Evolutionary conservation across 1,140 invertebrate genomes (phyloP).

Genomic region (Drusus annulatus): DNA sequence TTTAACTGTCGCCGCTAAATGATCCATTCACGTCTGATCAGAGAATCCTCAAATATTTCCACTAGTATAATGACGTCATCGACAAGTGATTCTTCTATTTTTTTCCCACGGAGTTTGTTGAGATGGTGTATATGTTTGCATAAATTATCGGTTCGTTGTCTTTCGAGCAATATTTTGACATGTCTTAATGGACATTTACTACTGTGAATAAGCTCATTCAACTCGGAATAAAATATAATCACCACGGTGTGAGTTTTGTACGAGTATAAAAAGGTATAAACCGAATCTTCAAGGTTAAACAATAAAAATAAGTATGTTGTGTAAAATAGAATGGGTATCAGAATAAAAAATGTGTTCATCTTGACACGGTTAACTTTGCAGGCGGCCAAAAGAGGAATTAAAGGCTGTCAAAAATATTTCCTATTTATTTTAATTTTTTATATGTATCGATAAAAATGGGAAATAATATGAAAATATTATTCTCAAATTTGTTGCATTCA

Average conservation of each 20-base stretch:
- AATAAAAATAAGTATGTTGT: not conserved
- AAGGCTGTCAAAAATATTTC: too few relatives aligned
- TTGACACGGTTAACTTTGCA: too few relatives aligned
- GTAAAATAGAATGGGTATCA: not conserved
- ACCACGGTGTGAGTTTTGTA: not conserved
- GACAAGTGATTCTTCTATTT: not conserved
- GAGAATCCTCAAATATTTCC: not conserved
- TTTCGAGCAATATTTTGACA: constrained; percentile 18
- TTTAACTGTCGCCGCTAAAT: constrained; percentile 5
- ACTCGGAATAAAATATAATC: constrained; percentile 14
- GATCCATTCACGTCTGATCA: not conserved
- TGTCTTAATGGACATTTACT: not conserved
- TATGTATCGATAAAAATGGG: too few relatives aligned
- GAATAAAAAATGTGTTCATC: too few relatives aligned
- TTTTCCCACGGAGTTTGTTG: constrained; percentile 35
- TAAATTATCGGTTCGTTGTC: constrained; percentile 34
- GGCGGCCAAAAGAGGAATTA: too few relatives aligned
- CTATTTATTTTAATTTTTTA: too few relatives aligned
- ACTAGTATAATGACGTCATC: not conserved
- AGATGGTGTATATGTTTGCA: constrained; percentile 28
- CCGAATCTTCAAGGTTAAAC: constrained; percentile 10
- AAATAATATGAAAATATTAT: too few relatives aligned
- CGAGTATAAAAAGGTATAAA: too few relatives aligned
- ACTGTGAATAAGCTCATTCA: constrained; percentile 9
- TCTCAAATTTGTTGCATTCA: too few relatives aligned